Conservation (phyloP, 2,113 vertebrate species). For the Python bivittatus region DNA sequence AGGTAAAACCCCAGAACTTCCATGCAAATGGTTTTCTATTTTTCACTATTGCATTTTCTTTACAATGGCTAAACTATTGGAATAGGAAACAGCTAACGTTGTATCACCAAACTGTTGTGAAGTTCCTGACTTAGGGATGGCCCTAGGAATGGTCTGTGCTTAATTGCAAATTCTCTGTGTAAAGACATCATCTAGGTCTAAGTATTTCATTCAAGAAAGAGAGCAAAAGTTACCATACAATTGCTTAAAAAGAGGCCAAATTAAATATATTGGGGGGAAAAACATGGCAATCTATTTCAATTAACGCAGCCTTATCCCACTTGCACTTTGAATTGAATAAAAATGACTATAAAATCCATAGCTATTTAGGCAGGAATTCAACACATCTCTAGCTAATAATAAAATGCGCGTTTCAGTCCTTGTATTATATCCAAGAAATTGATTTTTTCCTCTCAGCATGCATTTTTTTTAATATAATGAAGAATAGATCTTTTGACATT, state of each 20-base stretch:
- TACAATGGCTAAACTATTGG: not conserved
- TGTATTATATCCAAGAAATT: constrained; percentile 38
- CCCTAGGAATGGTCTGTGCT: not conserved
- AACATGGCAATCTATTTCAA: constrained; percentile 16
- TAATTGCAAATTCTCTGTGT: not conserved
- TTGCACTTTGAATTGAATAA: constrained; percentile 47
- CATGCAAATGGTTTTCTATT: not conserved
- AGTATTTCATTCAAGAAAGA: not conserved
- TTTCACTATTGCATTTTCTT: not conserved
- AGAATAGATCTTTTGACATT: not conserved
- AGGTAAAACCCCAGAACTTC: not conserved
- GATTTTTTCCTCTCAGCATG: constrained; percentile 36
- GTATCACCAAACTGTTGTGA: not conserved
- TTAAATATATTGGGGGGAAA: constrained; percentile 25
- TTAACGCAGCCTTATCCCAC: constrained; percentile 22
- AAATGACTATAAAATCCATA: constrained; percentile 47
- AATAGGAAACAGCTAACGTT: not conserved
- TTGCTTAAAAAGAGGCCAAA: constrained; percentile 16
- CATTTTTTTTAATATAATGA: constrained; percentile 16
- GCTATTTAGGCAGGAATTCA: constrained; percentile 47
- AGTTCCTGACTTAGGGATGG: not conserved
- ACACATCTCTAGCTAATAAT: constrained; percentile 42
- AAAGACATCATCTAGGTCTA: not conserved
- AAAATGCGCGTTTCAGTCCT: constrained; percentile 36
- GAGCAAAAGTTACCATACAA: not conserved